Conservation (phyloP, 2,797 vertebrate genomes). For the Acestrorhynchus altus region DNA sequence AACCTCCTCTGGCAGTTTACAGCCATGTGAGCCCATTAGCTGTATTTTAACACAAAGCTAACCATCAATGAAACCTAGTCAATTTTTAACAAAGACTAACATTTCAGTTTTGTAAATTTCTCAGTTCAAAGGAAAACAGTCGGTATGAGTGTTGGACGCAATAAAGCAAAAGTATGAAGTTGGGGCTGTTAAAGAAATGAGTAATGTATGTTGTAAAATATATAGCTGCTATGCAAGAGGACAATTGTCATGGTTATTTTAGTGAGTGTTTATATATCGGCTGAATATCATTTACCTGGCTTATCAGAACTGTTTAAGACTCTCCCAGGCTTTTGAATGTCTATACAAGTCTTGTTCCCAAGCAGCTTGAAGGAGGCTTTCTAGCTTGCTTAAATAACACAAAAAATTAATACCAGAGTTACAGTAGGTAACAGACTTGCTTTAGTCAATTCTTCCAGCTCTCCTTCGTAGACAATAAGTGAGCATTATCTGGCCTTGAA, state of each 20-base stretch:
- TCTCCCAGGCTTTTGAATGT: not conserved
- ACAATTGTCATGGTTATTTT: not conserved
- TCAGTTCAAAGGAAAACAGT: conserved; percentile 31
- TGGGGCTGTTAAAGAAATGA: not conserved
- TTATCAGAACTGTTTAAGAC: not conserved
- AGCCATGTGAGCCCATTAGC: not conserved
- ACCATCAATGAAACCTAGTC: not conserved
- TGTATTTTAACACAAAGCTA: conserved; percentile 2
- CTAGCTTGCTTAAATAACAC: not conserved
- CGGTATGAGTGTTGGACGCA: not conserved
- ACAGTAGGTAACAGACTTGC: not conserved
- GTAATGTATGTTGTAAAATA: not conserved
- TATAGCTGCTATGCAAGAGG: not conserved
- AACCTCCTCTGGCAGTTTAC: not conserved
- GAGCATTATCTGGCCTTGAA: not conserved
- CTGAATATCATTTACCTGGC: not conserved
- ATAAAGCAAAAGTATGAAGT: not conserved
- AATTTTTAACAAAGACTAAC: not conserved
- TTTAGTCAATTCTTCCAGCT: not conserved
- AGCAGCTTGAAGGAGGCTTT: not conserved
- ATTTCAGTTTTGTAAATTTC: conserved; percentile 9
- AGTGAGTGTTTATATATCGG: not conserved
- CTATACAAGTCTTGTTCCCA: not conserved
- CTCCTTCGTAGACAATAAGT: not conserved
- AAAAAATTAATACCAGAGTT: not conserved